Percentiles rank a stretch among this genome's conserved stretches.
phyloP scores from a whole-genome alignment of 2,797 vertebrate species.

The Chaunax sp. region DNA sequence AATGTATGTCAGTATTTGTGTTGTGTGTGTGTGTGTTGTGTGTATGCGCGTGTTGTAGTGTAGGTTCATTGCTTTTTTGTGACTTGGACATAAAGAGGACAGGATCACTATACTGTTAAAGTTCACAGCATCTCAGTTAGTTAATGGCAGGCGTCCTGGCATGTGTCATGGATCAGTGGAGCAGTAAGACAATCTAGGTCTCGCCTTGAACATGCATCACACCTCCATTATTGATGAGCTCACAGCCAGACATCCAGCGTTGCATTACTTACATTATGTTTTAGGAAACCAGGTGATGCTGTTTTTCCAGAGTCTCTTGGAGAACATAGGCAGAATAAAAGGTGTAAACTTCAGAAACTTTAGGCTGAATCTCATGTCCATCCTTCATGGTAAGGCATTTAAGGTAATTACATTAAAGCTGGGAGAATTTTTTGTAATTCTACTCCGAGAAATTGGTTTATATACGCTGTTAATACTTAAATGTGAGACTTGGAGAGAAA shows the following conservation, averaged over 20 bases:
- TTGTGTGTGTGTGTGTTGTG: conserved; percentile 11
- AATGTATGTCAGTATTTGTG: conserved; percentile 22
- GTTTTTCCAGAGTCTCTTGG: conserved; percentile 18
- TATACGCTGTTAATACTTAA: conserved; percentile 14
- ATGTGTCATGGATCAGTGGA: conserved; percentile 57
- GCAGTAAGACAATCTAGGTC: conserved; percentile 68
- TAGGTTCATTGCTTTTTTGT: conserved; percentile 6
- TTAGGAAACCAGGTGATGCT: conserved; percentile 35
- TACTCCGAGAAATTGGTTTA: conserved; percentile 19
- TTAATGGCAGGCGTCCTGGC: conserved; percentile 57
- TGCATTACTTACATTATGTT: conserved; percentile 60
- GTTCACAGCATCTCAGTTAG: conserved; percentile 25
- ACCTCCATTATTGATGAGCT: conserved; percentile 74
- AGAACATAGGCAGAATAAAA: conserved; percentile 1
- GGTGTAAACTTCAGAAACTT: not conserved
- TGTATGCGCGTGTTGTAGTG: conserved; percentile 5
- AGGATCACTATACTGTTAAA: conserved; percentile 36
- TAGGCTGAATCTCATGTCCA: not conserved
- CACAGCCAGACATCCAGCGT: conserved; percentile 64
- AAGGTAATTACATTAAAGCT: too few species aligned
- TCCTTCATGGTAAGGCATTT: too few species aligned
- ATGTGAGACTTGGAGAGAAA: conserved; percentile 8
- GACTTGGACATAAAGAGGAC: conserved; percentile 32
- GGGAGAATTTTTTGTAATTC: not conserved
- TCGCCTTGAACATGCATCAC: conserved; percentile 62